Evolutionary conservation across 2,113 vertebrate genomes (phyloP).

Genomic region (Pan paniscus): DNA sequence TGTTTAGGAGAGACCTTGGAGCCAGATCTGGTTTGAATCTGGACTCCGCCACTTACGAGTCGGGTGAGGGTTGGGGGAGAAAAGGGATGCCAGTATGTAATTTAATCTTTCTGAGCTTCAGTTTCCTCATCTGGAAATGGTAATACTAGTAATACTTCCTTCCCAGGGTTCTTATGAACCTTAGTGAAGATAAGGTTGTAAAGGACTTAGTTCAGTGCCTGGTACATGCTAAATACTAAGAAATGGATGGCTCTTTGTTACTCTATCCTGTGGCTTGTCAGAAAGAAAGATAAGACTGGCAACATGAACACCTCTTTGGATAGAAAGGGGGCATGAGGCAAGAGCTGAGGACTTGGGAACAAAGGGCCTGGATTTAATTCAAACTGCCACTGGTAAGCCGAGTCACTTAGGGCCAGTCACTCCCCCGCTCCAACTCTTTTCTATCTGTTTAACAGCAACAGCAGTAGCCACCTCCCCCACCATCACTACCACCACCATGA

Average conservation of each 20-base stretch:
- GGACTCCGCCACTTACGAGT: background rate
- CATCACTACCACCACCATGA: fast-evolving
- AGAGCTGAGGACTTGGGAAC: background rate
- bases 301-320: background rate
- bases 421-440: background rate
- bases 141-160: background rate
- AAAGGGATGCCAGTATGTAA: background rate
- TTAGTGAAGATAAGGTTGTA: background rate
- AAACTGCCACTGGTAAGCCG: background rate
- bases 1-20: background rate
- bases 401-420: background rate
- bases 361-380: background rate
- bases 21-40: background rate
- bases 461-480: background rate
- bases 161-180: background rate
- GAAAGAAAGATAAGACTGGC: background rate
- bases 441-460: background rate
- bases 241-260: background rate
- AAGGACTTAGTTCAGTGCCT: background rate
- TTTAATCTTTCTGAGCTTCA: background rate
- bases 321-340: background rate
- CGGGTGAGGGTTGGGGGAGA: no score
- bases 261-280: background rate
- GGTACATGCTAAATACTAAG: background rate
- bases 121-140: background rate